phyloP scores from a whole-genome alignment of 1,140 invertebrate genomes.

The Melanaphis sacchari region DNA sequence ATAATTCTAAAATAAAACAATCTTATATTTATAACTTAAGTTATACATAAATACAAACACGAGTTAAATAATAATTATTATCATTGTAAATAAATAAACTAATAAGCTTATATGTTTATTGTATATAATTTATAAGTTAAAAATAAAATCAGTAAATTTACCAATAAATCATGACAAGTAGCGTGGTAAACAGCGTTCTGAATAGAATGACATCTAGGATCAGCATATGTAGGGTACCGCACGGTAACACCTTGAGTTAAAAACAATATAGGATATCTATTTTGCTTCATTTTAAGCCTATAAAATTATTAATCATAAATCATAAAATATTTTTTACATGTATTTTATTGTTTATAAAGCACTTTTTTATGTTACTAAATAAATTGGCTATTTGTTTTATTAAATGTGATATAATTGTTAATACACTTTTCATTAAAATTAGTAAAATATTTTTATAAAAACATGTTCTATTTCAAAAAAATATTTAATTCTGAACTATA shows the following conservation, averaged over 20 bases:
- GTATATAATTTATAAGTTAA: neutral
- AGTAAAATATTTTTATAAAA: too few relatives aligned
- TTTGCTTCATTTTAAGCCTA: conserved; percentile 87
- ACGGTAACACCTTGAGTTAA: conserved; percentile 84
- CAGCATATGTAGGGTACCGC: conserved; percentile 82
- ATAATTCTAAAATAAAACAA: neutral
- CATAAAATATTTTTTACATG: neutral
- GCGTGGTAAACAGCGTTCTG: conserved; percentile 84
- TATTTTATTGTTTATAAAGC: neutral
- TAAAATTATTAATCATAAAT: conserved; percentile 11
- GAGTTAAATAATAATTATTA: too few relatives aligned
- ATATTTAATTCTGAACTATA: too few relatives aligned
- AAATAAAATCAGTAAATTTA: conserved; percentile 60
- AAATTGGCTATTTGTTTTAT: neutral
- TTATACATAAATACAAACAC: neutral
- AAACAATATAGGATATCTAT: conserved; percentile 94
- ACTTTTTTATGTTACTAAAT: neutral
- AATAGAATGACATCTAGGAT: conserved; percentile 81
- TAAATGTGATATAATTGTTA: neutral
- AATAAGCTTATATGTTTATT: neutral
- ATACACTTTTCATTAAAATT: neutral
- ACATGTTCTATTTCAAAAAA: too few relatives aligned
- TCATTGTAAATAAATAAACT: neutral
- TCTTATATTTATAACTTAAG: neutral
- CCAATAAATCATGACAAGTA: conserved; percentile 76